Conservation (phyloP, 2,888 invertebrate genomes). For the Mimumesa dahlbomi region DNA sequence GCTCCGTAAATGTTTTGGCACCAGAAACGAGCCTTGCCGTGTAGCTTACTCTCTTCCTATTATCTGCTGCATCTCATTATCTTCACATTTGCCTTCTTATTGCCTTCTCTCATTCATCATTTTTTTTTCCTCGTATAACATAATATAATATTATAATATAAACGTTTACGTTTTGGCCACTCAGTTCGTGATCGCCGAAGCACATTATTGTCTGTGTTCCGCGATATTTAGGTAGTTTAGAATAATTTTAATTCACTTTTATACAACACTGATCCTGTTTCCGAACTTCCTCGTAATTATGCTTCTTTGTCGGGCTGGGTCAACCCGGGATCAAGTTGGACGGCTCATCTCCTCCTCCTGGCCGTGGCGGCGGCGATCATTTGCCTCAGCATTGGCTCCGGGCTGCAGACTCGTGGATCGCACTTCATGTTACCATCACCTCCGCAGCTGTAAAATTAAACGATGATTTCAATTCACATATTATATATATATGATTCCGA, state of each 20-base stretch:
- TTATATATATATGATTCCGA: not conserved
- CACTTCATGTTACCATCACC: conserved; percentile 97
- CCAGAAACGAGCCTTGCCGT: conserved; percentile 67
- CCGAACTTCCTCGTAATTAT: conserved; percentile 44
- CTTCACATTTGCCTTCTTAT: conserved; percentile 6
- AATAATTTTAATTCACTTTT: conserved; percentile 76
- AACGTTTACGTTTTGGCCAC: conserved; percentile 80
- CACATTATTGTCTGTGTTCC: conserved; percentile 77
- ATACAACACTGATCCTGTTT: conserved; percentile 69
- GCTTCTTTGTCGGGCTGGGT: conserved; percentile 32
- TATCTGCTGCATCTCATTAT: not conserved
- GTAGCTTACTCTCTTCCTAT: conserved; percentile 41
- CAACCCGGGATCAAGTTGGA: conserved; percentile 47
- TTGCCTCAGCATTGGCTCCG: conserved; percentile 93
- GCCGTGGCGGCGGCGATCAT: conserved; percentile 93
- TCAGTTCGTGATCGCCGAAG: conserved; percentile 77
- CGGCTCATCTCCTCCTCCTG: conserved; percentile 86
- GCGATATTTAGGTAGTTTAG: conserved; percentile 74
- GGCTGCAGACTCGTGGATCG: conserved; percentile 94
- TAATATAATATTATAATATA: conserved; percentile 77
- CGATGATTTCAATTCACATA: no score
- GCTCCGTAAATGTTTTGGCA: conserved; percentile 73
- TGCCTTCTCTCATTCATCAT: conserved; percentile 9
- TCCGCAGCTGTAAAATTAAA: conserved; percentile 88
- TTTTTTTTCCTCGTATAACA: conserved; percentile 69